Evolutionary conservation across 1,140 invertebrate species (phyloP).

Genomic region (Cotesia chilonis): DNA sequence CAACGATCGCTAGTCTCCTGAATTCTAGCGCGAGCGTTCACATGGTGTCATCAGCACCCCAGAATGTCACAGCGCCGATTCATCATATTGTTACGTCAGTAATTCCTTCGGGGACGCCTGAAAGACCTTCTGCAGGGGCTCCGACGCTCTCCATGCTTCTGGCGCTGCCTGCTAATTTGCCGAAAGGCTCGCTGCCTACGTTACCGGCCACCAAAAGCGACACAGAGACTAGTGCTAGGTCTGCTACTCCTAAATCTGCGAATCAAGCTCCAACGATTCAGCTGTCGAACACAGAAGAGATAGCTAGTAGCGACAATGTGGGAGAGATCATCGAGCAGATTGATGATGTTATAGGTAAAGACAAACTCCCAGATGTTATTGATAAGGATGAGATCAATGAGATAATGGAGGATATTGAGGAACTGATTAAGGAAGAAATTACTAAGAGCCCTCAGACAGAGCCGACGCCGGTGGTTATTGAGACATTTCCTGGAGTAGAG

Average conservation of each 20-base stretch:
- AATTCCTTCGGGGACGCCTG: slow-evolving; percentile 58
- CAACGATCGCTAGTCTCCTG: slow-evolving; percentile 69
- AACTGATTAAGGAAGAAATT: slow-evolving; percentile 63
- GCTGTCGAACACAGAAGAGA: background rate
- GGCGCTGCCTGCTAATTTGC: slow-evolving; percentile 63
- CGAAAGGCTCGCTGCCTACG: slow-evolving; percentile 50
- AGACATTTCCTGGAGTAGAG: slow-evolving; percentile 42
- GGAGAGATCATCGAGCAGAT: slow-evolving; percentile 61
- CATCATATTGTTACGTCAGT: slow-evolving; percentile 61
- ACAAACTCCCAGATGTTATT: slow-evolving; percentile 59
- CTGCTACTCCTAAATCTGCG: slow-evolving; percentile 6
- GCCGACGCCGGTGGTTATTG: slow-evolving; percentile 37
- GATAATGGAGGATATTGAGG: slow-evolving; percentile 64
- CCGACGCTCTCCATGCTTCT: slow-evolving; percentile 74
- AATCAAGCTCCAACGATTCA: background rate
- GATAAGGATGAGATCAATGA: slow-evolving; percentile 65
- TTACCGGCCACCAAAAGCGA: slow-evolving; percentile 38
- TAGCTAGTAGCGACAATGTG: slow-evolving; percentile 47
- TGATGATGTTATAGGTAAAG: slow-evolving; percentile 61
- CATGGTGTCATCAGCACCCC: slow-evolving; percentile 43
- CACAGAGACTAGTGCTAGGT: slow-evolving; percentile 2
- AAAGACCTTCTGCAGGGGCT: slow-evolving; percentile 71
- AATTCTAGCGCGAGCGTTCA: slow-evolving; percentile 65
- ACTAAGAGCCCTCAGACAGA: slow-evolving; percentile 54
- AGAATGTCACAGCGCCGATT: slow-evolving; percentile 57